Evolutionary conservation across 92 coral and sea anemone genomes (phyloP), one percentile per base, ranked within the genome.

Genomic region (Umimayanthus chanpuru): DNA sequence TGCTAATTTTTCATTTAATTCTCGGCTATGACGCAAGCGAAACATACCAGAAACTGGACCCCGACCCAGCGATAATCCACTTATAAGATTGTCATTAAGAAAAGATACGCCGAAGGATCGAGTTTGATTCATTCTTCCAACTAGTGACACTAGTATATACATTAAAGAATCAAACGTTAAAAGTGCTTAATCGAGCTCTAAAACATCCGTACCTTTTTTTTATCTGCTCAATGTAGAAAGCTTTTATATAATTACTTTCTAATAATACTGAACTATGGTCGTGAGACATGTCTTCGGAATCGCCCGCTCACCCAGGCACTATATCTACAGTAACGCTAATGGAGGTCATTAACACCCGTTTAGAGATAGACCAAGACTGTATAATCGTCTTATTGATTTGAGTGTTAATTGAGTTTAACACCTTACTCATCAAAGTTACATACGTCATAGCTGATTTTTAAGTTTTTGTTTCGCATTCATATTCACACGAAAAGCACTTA

Each of bases 321-420:
- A 43, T 43, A 29, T 44, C 26, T 81, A 26, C 47, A 43, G n/a
- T 73, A 70, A 70, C 65, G 61, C 40, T 83, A 83, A 70, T 83
- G 38, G 41, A 82, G 71, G 66, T 70, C 87, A 83, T 83, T 83
- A 83, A 83, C 87, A 83, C 87, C 78, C 77, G 67, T 83, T 83
- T 70, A 83, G 66, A 68, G 67, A 16, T 73, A 70, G 47, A 47
- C 82, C 64, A 47, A 83, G 58, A 68, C 44, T 23, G 18, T 43
- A 10, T 83, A 83, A 83, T 83, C 66, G 77, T 28, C 47, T 83
- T 26, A 83, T 75, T 47, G 72, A n/a, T 65, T 41, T 61, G 44
- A 81, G 30, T 64, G 76, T 15, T 81, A 83, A 83, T 70, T 83
- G 87, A 83, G 28, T 44, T 70, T 18, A 41, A 43, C 87, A 21